These are phyloP conservation scores for Lypha dubia DNA, from an alignment of 2,888 invertebrate genomes.

Conservation along the genomic window DNA sequence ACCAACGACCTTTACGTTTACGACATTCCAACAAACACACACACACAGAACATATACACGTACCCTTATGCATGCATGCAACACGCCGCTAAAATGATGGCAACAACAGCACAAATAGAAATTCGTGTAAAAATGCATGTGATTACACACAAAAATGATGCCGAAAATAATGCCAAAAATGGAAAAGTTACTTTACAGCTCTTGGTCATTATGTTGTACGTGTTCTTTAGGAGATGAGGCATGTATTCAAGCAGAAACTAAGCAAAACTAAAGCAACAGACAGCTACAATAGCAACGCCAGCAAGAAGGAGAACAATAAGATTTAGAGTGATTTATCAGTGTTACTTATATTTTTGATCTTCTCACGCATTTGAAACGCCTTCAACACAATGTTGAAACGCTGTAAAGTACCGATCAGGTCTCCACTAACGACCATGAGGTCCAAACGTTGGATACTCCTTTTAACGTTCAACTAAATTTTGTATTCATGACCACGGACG, in stretches of 20 bases:
- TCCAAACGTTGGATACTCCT: conserved; percentile 50
- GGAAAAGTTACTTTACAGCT: conserved; percentile 66
- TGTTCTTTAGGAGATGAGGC: conserved; percentile 44
- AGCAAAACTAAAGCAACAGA: conserved; percentile 10
- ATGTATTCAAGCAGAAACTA: conserved; percentile 33
- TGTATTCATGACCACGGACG: conserved; percentile 27
- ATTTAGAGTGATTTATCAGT: conserved; percentile 82
- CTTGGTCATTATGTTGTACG: conserved; percentile 59
- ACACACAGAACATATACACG: background rate
- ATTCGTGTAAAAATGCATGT: conserved; percentile 71
- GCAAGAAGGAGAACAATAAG: conserved; percentile 75
- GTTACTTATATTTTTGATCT: conserved; percentile 80
- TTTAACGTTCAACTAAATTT: conserved; percentile 43
- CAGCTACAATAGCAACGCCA: conserved; percentile 3
- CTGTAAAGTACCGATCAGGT: conserved; percentile 41
- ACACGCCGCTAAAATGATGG: conserved; percentile 1
- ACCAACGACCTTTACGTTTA: conserved; percentile 67
- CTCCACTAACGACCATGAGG: conserved; percentile 68
- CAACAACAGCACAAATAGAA: conserved; percentile 39
- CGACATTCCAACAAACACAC: conserved; percentile 38
- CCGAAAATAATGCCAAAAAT: conserved; percentile 70
- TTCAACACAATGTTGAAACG: conserved; percentile 45
- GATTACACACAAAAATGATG: conserved; percentile 60
- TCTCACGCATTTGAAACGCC: conserved; percentile 77
- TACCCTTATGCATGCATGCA: background rate